Percentiles rank a stretch among this genome's conserved stretches.
Conservation (phyloP, 1,140 invertebrate genomes). For the Apocrypta bakeri region DNA sequence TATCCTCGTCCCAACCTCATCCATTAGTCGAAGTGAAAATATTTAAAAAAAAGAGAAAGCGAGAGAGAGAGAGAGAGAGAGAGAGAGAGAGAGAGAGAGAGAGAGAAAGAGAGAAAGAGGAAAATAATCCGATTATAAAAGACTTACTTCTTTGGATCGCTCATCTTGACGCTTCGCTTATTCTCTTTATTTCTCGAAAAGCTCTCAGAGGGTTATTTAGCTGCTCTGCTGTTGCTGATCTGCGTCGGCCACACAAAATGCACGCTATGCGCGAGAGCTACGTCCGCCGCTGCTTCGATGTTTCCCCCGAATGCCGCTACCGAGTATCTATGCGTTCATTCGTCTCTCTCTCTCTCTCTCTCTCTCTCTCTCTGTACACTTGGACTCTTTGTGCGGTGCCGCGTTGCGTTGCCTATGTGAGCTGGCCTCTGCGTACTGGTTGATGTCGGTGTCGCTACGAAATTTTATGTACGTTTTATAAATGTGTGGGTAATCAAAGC, state of each 20-base stretch:
- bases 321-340: not conserved
- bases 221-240: too few relatives aligned
- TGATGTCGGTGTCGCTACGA: too few relatives aligned
- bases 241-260: slow-evolving; percentile 27
- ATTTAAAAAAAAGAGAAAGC: too few relatives aligned
- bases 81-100: too few relatives aligned
- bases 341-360: not conserved
- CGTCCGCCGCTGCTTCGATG: not conserved
- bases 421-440: too few relatives aligned
- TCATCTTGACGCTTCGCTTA: slow-evolving; percentile 57
- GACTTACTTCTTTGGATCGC: slow-evolving; percentile 69
- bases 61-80: too few relatives aligned
- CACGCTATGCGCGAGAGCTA: slow-evolving; percentile 41
- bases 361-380: not conserved
- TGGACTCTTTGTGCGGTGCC: not conserved
- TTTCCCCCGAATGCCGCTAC: not conserved
- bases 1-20: not conserved
- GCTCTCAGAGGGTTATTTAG: not conserved
- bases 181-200: not conserved
- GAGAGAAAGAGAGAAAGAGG: too few relatives aligned
- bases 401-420: too few relatives aligned
- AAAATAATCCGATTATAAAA: too few relatives aligned
- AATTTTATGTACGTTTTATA: too few relatives aligned
- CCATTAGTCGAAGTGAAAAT: not conserved
- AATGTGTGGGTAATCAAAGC: not conserved